A percentile compares a stretch with the other conserved stretches of the same genome.
These are phyloP conservation scores for Coleophora deauratella DNA, from an alignment of 2,888 invertebrate genomes.

Conservation along the genomic window DNA sequence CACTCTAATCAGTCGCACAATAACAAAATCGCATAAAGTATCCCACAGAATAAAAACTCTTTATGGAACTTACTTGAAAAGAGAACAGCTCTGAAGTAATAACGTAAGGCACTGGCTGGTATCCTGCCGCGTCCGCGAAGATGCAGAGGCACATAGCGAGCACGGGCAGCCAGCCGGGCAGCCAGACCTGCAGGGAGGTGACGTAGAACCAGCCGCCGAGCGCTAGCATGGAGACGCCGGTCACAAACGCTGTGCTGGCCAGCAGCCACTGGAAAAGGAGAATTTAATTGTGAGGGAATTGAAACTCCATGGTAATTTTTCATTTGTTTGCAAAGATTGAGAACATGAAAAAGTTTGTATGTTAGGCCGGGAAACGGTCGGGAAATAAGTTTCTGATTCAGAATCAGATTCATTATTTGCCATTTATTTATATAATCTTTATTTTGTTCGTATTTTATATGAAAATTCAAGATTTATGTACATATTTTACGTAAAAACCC, in stretches of 20 bases:
- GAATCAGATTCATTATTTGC: no score
- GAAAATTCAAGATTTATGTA: no score
- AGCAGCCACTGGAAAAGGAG: slow-evolving; percentile 47
- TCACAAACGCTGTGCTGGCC: slow-evolving; percentile 53
- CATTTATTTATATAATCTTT: no score
- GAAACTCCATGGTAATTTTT: background rate
- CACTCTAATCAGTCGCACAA: no score
- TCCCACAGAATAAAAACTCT: no score
- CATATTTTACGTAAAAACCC: no score
- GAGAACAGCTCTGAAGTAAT: slow-evolving; percentile 62
- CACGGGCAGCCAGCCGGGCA: slow-evolving; percentile 63
- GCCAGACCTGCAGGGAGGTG: slow-evolving; percentile 43
- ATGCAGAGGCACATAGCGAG: slow-evolving; percentile 63
- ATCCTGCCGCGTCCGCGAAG: slow-evolving; percentile 60
- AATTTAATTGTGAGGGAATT: background rate
- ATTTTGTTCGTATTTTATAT: no score
- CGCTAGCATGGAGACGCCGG: slow-evolving; percentile 56
- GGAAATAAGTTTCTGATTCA: no score
- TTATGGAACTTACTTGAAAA: slow-evolving; percentile 58
- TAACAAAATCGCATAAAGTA: no score
- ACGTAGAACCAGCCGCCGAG: slow-evolving; percentile 63
- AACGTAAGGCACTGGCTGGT: slow-evolving; percentile 63
- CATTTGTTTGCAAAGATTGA: background rate
- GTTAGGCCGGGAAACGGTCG: background rate
- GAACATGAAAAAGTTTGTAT: background rate